Percentiles rank a stretch among this genome's conserved stretches.
Evolutionary conservation across 2,888 invertebrate genomes (phyloP).

Genomic region (Meloe dianella): DNA sequence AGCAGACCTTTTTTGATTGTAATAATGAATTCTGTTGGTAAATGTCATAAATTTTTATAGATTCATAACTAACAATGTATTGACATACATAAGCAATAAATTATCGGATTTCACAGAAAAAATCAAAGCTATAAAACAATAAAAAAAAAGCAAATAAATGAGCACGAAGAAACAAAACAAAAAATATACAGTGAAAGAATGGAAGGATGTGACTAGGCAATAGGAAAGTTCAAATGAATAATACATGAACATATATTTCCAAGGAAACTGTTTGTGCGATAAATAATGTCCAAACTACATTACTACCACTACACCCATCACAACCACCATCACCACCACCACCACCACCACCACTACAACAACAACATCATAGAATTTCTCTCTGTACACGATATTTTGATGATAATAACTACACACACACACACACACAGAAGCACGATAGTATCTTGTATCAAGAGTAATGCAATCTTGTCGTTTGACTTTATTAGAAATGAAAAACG

Average conservation of each 20-base stretch:
- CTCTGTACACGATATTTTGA: neutral
- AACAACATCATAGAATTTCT: neutral
- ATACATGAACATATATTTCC: conserved; percentile 7
- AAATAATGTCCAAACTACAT: conserved; percentile 8
- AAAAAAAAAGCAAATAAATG: neutral
- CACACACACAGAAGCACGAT: too few relatives aligned
- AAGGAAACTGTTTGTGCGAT: neutral
- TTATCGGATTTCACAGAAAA: neutral
- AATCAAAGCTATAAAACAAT: neutral
- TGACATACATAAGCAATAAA: too few relatives aligned
- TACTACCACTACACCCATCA: neutral
- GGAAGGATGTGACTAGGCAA: neutral
- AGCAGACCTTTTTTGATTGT: too few relatives aligned
- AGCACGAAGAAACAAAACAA: neutral
- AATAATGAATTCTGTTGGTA: too few relatives aligned
- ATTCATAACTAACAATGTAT: too few relatives aligned
- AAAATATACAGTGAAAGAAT: neutral
- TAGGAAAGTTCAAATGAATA: conserved; percentile 4
- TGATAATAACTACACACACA: neutral
- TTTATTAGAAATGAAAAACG: neutral
- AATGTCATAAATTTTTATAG: too few relatives aligned
- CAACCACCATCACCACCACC: neutral
- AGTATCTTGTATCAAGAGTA: too few relatives aligned
- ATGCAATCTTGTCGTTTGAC: neutral
- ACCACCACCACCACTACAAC: neutral